These are phyloP conservation scores for Diabrotica virgifera DNA, from an alignment of 1,140 invertebrate genomes.

Conservation along the genomic window DNA sequence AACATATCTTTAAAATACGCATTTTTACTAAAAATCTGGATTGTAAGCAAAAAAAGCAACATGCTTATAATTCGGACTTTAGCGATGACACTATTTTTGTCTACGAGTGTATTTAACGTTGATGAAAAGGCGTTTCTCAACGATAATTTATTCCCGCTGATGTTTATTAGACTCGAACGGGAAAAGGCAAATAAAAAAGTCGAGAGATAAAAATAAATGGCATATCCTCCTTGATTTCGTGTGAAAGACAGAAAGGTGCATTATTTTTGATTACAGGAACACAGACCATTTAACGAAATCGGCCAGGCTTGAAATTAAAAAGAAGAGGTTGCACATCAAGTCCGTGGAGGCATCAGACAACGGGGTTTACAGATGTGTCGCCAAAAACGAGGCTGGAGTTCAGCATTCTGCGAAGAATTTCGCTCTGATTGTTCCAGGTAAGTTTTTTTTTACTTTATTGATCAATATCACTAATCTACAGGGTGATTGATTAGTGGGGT, in stretches of 20 bases:
- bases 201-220: background rate
- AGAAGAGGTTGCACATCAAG: conserved; percentile 63
- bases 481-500: too few relatives aligned
- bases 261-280: conserved; percentile 54
- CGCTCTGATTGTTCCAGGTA: conserved; percentile 57
- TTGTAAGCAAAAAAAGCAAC: too few relatives aligned
- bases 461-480: too few relatives aligned
- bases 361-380: conserved; percentile 68
- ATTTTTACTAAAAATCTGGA: too few relatives aligned
- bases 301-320: conserved; percentile 60
- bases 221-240: background rate
- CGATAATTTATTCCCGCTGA: too few relatives aligned
- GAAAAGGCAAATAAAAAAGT: background rate
- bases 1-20: too few relatives aligned
- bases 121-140: too few relatives aligned
- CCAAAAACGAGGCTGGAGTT: conserved; percentile 62
- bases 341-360: conserved; percentile 61
- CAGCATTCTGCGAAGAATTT: conserved; percentile 58
- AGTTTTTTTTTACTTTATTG: background rate
- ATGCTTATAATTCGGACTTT: too few relatives aligned
- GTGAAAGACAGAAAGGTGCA: conserved; percentile 5
- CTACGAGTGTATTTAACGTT: too few relatives aligned
- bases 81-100: too few relatives aligned
- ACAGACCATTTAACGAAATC: conserved; percentile 58
- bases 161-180: too few relatives aligned